phyloP scores from a whole-genome alignment of 1,140 invertebrate species.

The Bradynema listronoti region DNA sequence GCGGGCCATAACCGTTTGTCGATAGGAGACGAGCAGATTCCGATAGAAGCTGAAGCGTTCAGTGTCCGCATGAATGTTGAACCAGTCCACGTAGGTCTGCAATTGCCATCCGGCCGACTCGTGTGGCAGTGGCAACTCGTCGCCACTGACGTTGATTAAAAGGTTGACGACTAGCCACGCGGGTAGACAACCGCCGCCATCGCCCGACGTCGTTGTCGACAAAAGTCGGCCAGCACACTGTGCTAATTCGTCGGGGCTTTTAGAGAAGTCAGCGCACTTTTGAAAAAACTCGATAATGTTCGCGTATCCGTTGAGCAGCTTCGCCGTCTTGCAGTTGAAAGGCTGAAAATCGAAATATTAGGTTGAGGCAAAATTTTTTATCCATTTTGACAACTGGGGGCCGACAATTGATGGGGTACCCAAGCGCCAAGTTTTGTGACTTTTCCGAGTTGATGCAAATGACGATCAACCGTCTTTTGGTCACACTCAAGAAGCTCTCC shows the following conservation, averaged over 20 bases:
- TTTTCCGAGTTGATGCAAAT: too few relatives aligned
- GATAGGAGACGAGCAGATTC: conserved; percentile 45
- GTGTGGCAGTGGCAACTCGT: conserved; percentile 40
- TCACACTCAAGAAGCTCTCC: too few relatives aligned
- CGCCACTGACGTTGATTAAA: conserved; percentile 32
- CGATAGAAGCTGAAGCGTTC: conserved; percentile 43
- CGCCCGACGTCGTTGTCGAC: not conserved
- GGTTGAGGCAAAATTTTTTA: too few relatives aligned
- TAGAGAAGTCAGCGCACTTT: conserved; percentile 7
- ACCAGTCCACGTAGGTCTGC: conserved; percentile 48
- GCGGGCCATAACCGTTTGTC: conserved; percentile 41
- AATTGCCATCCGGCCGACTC: conserved; percentile 50
- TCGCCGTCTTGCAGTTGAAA: conserved; percentile 42
- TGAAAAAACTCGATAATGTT: conserved; percentile 30
- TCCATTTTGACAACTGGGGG: too few relatives aligned
- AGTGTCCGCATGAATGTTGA: conserved; percentile 36
- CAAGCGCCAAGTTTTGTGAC: too few relatives aligned
- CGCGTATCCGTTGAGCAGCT: conserved; percentile 28
- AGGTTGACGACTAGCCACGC: conserved; percentile 37
- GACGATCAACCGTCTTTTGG: too few relatives aligned
- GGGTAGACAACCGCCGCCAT: conserved; percentile 13
- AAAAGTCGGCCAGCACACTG: conserved; percentile 3
- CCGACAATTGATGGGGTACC: too few relatives aligned
- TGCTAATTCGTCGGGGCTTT: conserved; percentile 1
- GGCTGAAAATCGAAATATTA: conserved; percentile 22